A percentile compares a stretch with the other conserved stretches of the same genome.
phyloP scores from a whole-genome alignment of 2,888 invertebrate species.

The Girardia tigrina region DNA sequence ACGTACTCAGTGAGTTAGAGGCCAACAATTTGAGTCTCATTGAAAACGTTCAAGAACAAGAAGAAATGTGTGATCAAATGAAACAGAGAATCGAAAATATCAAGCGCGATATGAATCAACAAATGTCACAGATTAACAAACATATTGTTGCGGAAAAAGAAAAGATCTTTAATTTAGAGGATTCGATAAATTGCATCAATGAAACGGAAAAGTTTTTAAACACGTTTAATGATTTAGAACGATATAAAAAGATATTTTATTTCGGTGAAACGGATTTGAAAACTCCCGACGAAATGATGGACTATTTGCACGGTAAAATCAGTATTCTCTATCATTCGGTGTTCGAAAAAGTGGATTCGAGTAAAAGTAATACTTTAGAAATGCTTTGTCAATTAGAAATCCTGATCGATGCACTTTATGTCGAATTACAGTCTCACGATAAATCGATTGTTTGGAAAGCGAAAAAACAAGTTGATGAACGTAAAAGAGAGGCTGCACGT shows the following conservation, averaged over 20 bases:
- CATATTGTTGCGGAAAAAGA: background rate
- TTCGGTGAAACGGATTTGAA: background rate
- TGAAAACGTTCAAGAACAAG: conserved; percentile 18
- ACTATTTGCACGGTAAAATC: conserved; percentile 2
- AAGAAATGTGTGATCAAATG: conserved; percentile 23
- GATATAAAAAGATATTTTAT: background rate
- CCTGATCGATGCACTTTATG: background rate
- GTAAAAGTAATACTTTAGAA: background rate
- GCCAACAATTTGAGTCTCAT: background rate
- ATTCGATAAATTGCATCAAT: background rate
- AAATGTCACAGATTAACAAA: background rate
- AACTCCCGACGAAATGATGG: background rate
- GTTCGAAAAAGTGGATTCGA: background rate
- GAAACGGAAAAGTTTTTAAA: background rate
- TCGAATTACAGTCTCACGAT: background rate
- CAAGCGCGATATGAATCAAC: background rate
- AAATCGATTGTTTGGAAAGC: background rate
- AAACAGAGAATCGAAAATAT: background rate
- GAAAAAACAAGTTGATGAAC: background rate
- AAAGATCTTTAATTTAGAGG: background rate
- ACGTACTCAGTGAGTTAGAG: background rate
- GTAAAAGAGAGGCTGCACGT: background rate
- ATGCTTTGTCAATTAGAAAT: background rate
- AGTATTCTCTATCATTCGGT: background rate
- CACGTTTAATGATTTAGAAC: conserved; percentile 17